Conservation (phyloP, 64 coral and sea anemone genomes). For the Cladopsammia gracilis region DNA sequence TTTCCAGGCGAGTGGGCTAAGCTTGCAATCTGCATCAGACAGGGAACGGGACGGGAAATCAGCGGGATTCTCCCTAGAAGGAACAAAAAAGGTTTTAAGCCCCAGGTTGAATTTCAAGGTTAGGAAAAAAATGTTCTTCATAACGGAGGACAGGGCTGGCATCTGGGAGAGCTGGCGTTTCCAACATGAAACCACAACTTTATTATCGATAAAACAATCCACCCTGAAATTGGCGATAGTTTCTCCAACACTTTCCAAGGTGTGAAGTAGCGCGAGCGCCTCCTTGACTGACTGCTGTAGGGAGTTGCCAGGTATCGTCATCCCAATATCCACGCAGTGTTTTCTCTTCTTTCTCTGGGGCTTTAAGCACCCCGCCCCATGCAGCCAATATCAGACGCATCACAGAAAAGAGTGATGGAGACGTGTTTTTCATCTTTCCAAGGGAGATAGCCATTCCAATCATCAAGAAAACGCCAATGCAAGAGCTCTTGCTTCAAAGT, state of each 20-base stretch:
- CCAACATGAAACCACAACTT: neutral
- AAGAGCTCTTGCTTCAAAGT: neutral
- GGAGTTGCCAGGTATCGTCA: neutral
- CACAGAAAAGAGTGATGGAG: neutral
- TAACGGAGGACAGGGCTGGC: neutral
- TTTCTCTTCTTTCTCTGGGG: too few species aligned
- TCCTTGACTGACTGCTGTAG: neutral
- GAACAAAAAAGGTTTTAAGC: neutral
- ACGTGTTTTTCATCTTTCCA: constrained; percentile 7
- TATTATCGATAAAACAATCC: neutral
- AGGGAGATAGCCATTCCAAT: constrained; percentile 17
- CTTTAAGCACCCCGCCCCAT: neutral
- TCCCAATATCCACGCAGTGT: neutral
- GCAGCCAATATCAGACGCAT: constrained; percentile 11
- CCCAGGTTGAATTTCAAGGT: neutral
- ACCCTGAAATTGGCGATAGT: neutral
- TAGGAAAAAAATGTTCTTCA: neutral
- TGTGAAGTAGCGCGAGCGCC: neutral
- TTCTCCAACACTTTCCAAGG: neutral
- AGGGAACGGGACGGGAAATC: neutral
- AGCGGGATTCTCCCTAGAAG: neutral
- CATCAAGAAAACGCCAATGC: constrained; percentile 19
- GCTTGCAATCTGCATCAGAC: neutral
- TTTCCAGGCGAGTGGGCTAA: neutral
- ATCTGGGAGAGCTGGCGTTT: neutral